Evolutionary conservation across 2,113 vertebrate species (phyloP), one percentile per base, ranked within the genome.

Genomic region (Equus quagga): DNA sequence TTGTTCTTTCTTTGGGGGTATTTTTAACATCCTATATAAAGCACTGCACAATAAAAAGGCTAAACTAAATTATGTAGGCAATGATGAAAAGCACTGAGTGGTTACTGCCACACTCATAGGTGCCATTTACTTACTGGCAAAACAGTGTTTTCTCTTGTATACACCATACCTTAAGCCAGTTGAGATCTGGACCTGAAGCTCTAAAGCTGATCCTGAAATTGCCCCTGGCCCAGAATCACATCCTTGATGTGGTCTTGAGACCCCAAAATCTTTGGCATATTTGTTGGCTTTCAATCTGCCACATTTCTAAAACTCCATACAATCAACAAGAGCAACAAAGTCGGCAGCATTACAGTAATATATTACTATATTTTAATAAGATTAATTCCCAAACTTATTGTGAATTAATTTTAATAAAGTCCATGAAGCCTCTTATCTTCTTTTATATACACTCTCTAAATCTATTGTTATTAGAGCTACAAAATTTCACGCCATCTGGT

Each of bases 401-500:
- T 4, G 9, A 78, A 89, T 85, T 96, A 26, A 72, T 94, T 65
- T 51, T 75, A 91, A 83, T 4, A 24, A 51, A 70, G 23, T 49
- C 14, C 6, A 65, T 87, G 13, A 75, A 84, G 23, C 21, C 31
- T 80, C 28, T 28, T 82, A 4, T 58, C 26, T 75, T 58, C 80
- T 75, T 64, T 72, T 54, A 65, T 19, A 44, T 75, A 73, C 24
- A 84, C 9, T 58, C 54, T 54, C 65, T 46, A 82, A 78, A 95
- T 54, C 31, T 85, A 28, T 83, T 81, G 46, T 64, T 91, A 83
- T 18, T 44, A 85, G 72, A 81, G 12, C 31, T 69, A 92, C 24
- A 97, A 81, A 93, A 84, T 73, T n/a, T 73, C 67, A 93, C 60
- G 72, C 26, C 56, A 70, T 58, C 36, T 75, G 54, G 54, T n/a